phyloP scores from a whole-genome alignment of 2,888 invertebrate species.

The Mantis religiosa region DNA sequence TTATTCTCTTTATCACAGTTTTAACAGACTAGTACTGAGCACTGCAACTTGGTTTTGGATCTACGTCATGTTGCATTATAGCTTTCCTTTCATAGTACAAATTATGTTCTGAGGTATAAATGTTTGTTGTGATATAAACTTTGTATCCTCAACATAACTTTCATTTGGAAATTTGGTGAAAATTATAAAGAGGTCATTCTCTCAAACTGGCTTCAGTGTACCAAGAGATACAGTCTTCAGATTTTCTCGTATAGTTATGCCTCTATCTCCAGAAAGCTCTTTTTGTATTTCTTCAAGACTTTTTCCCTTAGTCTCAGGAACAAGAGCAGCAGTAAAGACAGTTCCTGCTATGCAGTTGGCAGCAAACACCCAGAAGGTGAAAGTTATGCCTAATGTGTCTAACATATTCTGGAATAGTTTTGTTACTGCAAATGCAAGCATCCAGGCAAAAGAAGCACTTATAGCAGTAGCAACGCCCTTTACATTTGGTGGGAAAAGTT shows the following conservation, averaged over 20 bases:
- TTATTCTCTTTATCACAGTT: too few species aligned
- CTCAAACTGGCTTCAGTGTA: not conserved
- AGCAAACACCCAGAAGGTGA: conserved; percentile 75
- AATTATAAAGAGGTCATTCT: not conserved
- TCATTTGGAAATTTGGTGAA: not conserved
- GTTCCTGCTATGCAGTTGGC: conserved; percentile 61
- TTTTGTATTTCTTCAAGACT: conserved; percentile 70
- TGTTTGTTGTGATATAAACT: not conserved
- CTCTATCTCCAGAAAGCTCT: conserved; percentile 18
- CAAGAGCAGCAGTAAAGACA: conserved; percentile 60
- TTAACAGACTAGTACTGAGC: too few species aligned
- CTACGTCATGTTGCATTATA: too few species aligned
- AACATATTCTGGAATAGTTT: conserved; percentile 62
- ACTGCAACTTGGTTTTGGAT: too few species aligned
- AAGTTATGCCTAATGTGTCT: conserved; percentile 53
- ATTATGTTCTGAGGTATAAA: too few species aligned
- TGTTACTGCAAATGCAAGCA: conserved; percentile 67
- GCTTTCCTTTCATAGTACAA: too few species aligned
- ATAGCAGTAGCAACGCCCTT: conserved; percentile 70
- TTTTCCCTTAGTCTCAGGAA: conserved; percentile 83
- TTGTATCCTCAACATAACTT: not conserved
- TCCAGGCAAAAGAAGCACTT: conserved; percentile 59
- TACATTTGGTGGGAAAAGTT: conserved; percentile 68
- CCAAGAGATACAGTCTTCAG: not conserved
- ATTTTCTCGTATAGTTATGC: not conserved